These are phyloP conservation scores for Acipenser ruthenus DNA, from an alignment of 2,797 vertebrate species.

Conservation along the genomic window DNA sequence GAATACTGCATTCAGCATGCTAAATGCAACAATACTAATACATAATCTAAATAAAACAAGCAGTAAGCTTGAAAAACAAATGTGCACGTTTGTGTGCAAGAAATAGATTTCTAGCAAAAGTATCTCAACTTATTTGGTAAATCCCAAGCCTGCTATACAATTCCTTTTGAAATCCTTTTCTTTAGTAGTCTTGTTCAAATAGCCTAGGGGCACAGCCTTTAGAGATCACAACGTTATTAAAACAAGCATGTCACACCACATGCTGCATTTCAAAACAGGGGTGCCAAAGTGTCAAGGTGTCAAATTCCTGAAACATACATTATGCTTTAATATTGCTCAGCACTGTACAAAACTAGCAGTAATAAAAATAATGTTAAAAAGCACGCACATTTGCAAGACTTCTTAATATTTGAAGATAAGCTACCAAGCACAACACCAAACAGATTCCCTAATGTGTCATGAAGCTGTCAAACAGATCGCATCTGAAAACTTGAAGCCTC, in stretches of 20 bases:
- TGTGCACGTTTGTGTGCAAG: conserved; percentile 47
- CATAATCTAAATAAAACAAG: too few species aligned
- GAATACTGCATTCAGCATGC: too few species aligned
- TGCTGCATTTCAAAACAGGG: conserved; percentile 69
- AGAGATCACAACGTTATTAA: conserved; percentile 74
- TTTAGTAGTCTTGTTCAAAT: conserved; percentile 67
- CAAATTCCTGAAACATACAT: conserved; percentile 68
- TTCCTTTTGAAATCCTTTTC: conserved; percentile 76
- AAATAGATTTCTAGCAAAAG: conserved; percentile 68
- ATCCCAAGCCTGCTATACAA: conserved; percentile 67
- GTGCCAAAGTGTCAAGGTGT: conserved; percentile 68
- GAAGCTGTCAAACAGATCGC: conserved; percentile 34
- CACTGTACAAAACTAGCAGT: conserved; percentile 51
- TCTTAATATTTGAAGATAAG: conserved; percentile 48
- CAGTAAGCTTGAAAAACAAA: conserved; percentile 13
- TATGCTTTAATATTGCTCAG: conserved; percentile 64
- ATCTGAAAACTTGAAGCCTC: conserved; percentile 8
- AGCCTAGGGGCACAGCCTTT: conserved; percentile 70
- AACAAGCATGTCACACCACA: conserved; percentile 74
- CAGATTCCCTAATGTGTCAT: conserved; percentile 27
- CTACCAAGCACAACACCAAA: conserved; percentile 34
- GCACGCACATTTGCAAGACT: conserved; percentile 27
- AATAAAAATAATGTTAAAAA: conserved; percentile 36
- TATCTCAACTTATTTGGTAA: conserved; percentile 64
- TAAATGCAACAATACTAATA: too few species aligned